A percentile compares a stretch with the other conserved stretches of the same genome.
These are phyloP conservation scores for Pangasius djambal DNA, from an alignment of 2,797 vertebrate species.

Conservation along the genomic window DNA sequence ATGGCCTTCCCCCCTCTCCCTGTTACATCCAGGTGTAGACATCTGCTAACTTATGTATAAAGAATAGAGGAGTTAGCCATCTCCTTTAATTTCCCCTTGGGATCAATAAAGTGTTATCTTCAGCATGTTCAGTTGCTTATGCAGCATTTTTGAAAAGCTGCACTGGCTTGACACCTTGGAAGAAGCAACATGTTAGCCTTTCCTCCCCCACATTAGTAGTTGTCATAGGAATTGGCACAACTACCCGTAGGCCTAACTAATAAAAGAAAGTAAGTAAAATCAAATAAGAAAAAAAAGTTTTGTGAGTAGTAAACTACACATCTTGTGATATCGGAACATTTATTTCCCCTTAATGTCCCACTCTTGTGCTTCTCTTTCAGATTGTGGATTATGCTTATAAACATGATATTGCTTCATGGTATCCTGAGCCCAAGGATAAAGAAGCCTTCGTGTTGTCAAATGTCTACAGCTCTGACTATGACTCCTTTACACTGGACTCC, in stretches of 20 bases:
- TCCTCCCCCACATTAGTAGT: not conserved
- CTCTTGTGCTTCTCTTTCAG: slow-evolving; percentile 70
- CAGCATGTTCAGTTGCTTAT: not conserved
- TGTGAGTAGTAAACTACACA: not conserved
- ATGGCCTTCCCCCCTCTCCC: not conserved
- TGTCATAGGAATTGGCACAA: not conserved
- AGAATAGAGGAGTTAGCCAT: not conserved
- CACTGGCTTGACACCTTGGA: not conserved
- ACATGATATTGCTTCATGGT: slow-evolving; percentile 85
- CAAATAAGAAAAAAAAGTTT: not conserved
- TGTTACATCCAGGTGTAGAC: not conserved
- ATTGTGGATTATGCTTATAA: slow-evolving; percentile 90
- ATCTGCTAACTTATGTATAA: not conserved
- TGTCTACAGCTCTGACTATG: slow-evolving; percentile 91
- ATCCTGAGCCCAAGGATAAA: slow-evolving; percentile 96
- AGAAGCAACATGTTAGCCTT: not conserved
- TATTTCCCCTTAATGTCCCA: not conserved
- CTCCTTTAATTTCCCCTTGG: not conserved
- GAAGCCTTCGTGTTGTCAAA: slow-evolving; percentile 89
- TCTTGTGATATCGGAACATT: not conserved
- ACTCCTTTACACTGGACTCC: slow-evolving; percentile 87
- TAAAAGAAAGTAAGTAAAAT: not conserved
- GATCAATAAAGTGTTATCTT: not conserved
- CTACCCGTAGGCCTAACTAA: not conserved
- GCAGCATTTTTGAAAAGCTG: not conserved